These are phyloP conservation scores for Lasioglossum baleicum DNA, from an alignment of 1,140 invertebrate genomes.

Conservation along the genomic window DNA sequence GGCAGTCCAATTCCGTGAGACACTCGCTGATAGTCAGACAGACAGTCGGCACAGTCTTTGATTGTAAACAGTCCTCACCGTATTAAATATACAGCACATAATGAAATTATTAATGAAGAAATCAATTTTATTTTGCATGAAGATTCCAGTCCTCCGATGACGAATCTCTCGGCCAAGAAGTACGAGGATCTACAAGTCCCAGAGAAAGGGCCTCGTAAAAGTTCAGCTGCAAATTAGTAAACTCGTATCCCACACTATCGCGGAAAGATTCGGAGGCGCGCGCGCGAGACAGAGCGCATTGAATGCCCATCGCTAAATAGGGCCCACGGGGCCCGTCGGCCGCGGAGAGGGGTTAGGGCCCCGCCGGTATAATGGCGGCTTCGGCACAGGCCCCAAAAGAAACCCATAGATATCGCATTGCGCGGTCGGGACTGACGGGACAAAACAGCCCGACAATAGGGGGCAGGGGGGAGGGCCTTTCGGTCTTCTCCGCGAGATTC, in stretches of 20 bases:
- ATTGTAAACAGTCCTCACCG: no score
- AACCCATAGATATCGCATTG: slow-evolving; percentile 79
- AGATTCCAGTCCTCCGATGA: no score
- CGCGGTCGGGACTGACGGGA: slow-evolving; percentile 77
- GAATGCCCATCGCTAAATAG: slow-evolving; percentile 51
- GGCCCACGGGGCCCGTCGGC: not conserved
- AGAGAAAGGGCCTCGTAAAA: no score
- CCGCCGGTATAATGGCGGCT: slow-evolving; percentile 65
- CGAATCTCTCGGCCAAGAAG: no score
- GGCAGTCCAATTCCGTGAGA: no score
- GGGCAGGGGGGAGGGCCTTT: slow-evolving; percentile 17
- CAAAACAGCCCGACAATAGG: slow-evolving; percentile 77
- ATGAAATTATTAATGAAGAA: no score
- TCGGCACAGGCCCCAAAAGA: slow-evolving; percentile 71
- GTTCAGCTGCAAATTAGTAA: not conserved
- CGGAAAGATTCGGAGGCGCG: not conserved
- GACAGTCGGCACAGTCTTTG: no score
- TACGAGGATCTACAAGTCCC: no score
- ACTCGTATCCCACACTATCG: slow-evolving; percentile 3
- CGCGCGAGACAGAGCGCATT: slow-evolving; percentile 9
- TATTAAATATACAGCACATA: no score
- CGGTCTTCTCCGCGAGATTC: slow-evolving; percentile 60
- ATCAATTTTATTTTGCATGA: no score
- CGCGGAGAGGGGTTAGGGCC: slow-evolving; percentile 9
- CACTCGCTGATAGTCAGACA: no score